Base-by-base conservation (phyloP, 2,888 invertebrate genomes). In the Eilema sororculum region DNA sequence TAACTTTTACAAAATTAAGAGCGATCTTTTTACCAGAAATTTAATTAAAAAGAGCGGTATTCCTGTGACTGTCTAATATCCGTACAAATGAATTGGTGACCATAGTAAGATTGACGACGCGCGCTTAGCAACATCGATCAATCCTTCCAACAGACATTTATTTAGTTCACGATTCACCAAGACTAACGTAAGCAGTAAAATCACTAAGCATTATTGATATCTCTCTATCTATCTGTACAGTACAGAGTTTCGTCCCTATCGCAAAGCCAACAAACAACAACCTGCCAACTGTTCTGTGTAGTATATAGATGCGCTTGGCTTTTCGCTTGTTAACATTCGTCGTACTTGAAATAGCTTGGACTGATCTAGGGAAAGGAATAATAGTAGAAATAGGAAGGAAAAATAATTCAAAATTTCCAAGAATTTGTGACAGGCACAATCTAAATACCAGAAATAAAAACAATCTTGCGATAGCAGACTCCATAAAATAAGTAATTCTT, bases 91-190 rank as follows among this genome's bases (percentile, higher is more conserved):
- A 66, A 66, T 58, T 46, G 22, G 25, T 25, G 60, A 60, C 25
- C 24, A 56, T 52, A 46, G 13, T 25, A 46, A 46, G 52, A 52
- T 52, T 52, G 52, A 52, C 46, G 25, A 41, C 20, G 8, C 12
- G 52, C 6, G 33, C 30, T 60, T 10, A 67, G n/a, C 22, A 62
- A 25, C 63, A 57, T 68, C 56, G 37, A 58, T 68, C 63, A 68
- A 28, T 62, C 57, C 33, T 41, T 58, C 57, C 63, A 63, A 24
- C n/a, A 61, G 33, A n/a, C 25, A 68, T 56, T 68, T 58, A 52
- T 52, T 68, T 56, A n/a, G 3, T 12, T 24, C 20, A 22, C n/a
- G n/a, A 6, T 63, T 57, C 37, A 57, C 13, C 3, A 28, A 33
- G 63, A 57, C 24, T 20, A 25, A 3, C 20, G 33, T 13, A 16